Evolutionary conservation across 1,140 invertebrate species (phyloP).

Genomic region (Zaprionus capensis): DNA sequence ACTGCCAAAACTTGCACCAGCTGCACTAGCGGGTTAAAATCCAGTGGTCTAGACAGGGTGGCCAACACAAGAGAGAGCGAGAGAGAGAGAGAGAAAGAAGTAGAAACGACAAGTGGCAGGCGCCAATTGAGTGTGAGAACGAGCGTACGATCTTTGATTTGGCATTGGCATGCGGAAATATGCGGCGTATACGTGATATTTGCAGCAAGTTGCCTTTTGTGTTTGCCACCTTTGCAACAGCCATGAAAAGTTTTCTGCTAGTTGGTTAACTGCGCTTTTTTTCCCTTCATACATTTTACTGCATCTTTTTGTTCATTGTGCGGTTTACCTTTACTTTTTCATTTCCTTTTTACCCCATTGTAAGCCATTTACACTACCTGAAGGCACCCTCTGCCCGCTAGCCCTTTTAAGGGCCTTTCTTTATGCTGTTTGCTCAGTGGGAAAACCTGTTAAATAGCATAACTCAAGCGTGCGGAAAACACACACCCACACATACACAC

Average conservation of each 20-base stretch:
- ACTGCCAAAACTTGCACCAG: constrained; percentile 42
- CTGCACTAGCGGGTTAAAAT: constrained; percentile 6
- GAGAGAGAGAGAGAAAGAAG: background rate
- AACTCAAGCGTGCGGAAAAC: background rate
- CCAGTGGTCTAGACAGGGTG: background rate
- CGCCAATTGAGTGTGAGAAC: background rate
- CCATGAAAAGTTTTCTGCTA: background rate
- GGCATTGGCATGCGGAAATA: constrained; percentile 14
- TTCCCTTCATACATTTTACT: background rate
- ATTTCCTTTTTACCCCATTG: background rate
- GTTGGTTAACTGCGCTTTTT: constrained; percentile 5
- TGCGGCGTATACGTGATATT: constrained; percentile 47
- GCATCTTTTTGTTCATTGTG: constrained; percentile 12
- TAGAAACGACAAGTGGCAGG: too few species aligned
- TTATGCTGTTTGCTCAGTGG: background rate
- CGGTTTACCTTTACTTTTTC: background rate
- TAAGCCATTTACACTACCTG: background rate
- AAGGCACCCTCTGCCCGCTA: background rate
- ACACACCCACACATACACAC: background rate
- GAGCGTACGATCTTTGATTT: constrained; percentile 56
- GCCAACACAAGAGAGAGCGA: background rate
- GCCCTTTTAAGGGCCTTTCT: background rate
- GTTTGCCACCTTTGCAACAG: background rate
- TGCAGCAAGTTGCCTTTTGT: background rate
- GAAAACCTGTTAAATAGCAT: constrained; percentile 10